A percentile compares a stretch with the other conserved stretches of the same genome.
Evolutionary conservation across 2,888 invertebrate genomes (phyloP).

Genomic region (Odontocolon sp.): DNA sequence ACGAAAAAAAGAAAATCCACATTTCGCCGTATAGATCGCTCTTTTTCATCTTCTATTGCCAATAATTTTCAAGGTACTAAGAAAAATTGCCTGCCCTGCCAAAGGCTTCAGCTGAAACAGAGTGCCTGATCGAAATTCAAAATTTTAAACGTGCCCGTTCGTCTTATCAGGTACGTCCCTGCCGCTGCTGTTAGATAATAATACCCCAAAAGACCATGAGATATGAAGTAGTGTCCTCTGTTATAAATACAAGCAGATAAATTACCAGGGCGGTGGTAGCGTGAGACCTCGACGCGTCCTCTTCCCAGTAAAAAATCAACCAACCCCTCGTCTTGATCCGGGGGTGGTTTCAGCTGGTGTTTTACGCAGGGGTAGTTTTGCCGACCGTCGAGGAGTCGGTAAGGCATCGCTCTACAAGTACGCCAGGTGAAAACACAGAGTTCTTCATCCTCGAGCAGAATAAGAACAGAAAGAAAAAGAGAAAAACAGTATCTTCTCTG

Average conservation of each 20-base stretch:
- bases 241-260: conserved; percentile 11
- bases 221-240: conserved; percentile 29
- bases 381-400: conserved; percentile 58
- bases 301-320: conserved; percentile 31
- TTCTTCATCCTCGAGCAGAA: conserved; percentile 20
- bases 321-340: background rate
- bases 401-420: conserved; percentile 46
- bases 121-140: conserved; percentile 35
- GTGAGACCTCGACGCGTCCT: conserved; percentile 31
- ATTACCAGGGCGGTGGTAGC: background rate
- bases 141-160: conserved; percentile 8
- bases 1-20: background rate
- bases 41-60: background rate
- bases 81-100: background rate
- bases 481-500: conserved; percentile 2
- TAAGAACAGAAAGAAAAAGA: background rate
- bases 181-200: background rate
- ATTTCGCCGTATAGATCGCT: background rate
- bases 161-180: background rate
- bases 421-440: conserved; percentile 42
- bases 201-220: background rate
- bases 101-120: background rate
- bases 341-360: background rate
- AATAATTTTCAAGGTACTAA: background rate
- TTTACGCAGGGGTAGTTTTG: conserved; percentile 39